Percentiles rank a stretch among this genome's conserved stretches.
These are phyloP conservation scores for Dysmachus trigonus DNA, from an alignment of 2,888 invertebrate genomes.

Conservation along the genomic window DNA sequence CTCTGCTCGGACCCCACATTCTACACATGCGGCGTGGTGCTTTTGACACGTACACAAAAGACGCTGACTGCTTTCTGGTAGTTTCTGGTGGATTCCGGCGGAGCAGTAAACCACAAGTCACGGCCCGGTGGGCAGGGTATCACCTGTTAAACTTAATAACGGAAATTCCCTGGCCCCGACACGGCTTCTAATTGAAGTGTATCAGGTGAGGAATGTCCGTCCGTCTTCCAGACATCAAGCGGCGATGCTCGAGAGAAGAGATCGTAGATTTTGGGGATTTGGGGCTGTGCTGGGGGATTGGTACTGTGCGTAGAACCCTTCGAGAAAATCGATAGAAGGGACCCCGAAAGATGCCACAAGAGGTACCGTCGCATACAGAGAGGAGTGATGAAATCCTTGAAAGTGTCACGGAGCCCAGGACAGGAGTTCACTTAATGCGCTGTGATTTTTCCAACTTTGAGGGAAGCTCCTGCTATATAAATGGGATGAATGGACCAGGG, in stretches of 20 bases:
- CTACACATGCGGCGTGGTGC: not conserved
- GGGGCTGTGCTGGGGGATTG: not conserved
- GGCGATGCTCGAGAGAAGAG: not conserved
- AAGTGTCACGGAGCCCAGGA: not conserved
- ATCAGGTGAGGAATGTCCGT: not conserved
- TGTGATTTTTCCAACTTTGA: constrained; percentile 17
- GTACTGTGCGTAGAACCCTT: not conserved
- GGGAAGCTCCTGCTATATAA: not conserved
- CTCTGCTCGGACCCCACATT: not conserved
- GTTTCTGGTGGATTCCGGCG: not conserved
- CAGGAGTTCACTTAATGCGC: not conserved
- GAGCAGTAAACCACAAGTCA: constrained; percentile 37
- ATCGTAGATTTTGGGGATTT: not conserved
- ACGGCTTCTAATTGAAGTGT: not conserved
- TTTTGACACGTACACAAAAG: constrained; percentile 3
- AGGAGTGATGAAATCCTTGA: not conserved
- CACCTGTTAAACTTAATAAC: constrained; percentile 33
- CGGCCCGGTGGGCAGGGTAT: not conserved
- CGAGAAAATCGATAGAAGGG: not conserved
- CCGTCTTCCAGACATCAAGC: not conserved
- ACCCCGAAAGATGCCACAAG: not conserved
- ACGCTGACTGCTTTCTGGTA: not conserved
- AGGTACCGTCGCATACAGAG: not conserved
- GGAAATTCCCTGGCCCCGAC: constrained; percentile 5
- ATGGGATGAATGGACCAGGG: constrained; percentile 34